Conservation (phyloP, 2,797 vertebrate species). For the Macropodus opercularis region DNA sequence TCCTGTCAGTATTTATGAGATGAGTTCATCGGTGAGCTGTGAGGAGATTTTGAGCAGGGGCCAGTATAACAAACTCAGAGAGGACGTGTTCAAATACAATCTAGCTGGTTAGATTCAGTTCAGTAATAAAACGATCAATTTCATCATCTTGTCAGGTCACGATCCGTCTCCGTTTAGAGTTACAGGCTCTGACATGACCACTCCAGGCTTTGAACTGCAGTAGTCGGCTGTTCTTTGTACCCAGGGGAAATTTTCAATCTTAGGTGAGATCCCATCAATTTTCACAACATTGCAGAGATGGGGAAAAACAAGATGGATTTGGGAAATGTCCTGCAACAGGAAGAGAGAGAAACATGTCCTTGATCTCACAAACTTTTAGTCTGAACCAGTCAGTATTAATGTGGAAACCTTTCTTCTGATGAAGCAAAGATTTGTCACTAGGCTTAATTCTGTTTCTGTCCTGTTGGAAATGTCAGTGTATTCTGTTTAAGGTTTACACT, state of each 20-base stretch:
- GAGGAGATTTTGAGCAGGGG: not conserved
- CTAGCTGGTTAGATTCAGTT: constrained; percentile 17
- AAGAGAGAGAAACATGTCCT: constrained; percentile 7
- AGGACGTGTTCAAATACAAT: not conserved
- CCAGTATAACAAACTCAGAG: not conserved
- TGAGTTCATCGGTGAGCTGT: not conserved
- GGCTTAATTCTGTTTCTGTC: not conserved
- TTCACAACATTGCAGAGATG: constrained; percentile 42
- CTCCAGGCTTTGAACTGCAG: constrained; percentile 34
- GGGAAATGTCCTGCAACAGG: constrained; percentile 24
- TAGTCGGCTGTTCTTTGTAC: constrained; percentile 30
- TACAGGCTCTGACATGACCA: constrained; percentile 57
- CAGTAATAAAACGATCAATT: constrained; percentile 10
- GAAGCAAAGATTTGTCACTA: constrained; percentile 5
- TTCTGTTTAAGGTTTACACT: constrained; percentile 4
- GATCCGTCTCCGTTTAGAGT: constrained; percentile 42
- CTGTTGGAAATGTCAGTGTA: not conserved
- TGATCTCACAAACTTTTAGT: constrained; percentile 6
- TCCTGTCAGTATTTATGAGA: not conserved
- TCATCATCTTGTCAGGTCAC: constrained; percentile 43
- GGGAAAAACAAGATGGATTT: constrained; percentile 25
- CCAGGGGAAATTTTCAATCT: constrained; percentile 60
- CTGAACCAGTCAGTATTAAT: constrained; percentile 2
- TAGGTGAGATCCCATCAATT: constrained; percentile 74
- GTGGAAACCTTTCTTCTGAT: constrained; percentile 13